phyloP scores from a whole-genome alignment of 2,113 vertebrate genomes.

The Gobiocypris rarus region DNA sequence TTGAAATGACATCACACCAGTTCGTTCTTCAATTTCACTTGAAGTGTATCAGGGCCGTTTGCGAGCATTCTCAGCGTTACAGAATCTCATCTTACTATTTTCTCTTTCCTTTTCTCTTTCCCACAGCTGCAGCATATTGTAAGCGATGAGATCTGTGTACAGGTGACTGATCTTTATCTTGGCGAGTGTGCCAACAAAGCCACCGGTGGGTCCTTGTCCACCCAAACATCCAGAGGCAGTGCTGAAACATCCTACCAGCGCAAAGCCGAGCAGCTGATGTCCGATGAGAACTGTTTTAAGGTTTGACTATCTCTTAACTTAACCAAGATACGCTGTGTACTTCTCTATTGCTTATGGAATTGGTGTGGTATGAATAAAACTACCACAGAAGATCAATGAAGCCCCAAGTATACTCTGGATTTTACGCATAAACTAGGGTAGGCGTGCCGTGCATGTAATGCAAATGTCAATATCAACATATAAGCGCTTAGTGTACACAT shows the following conservation, averaged over 20 bases:
- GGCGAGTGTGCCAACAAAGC: conserved; percentile 85
- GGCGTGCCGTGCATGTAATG: too few relatives aligned
- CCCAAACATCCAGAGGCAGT: conserved; percentile 79
- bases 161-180: conserved; percentile 93
- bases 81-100: not conserved
- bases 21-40: not conserved
- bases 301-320: conserved; percentile 66
- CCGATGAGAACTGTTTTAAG: conserved; percentile 98
- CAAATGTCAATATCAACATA: not conserved
- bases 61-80: not conserved
- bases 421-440: not conserved
- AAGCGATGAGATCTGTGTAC: conserved; percentile 91
- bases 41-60: not conserved
- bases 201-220: conserved; percentile 83
- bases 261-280: conserved; percentile 95
- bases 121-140: conserved; percentile 96
- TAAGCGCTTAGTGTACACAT: not conserved
- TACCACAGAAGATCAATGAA: not conserved
- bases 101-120: not conserved
- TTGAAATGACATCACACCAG: not conserved
- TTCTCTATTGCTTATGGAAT: not conserved
- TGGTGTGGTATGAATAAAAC: not conserved
- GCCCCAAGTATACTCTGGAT: not conserved
- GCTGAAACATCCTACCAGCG: conserved; percentile 88
- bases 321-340: not conserved